Evolutionary conservation across 2,888 invertebrate species (phyloP).

Genomic region (Sepioteuthis lessoniana): DNA sequence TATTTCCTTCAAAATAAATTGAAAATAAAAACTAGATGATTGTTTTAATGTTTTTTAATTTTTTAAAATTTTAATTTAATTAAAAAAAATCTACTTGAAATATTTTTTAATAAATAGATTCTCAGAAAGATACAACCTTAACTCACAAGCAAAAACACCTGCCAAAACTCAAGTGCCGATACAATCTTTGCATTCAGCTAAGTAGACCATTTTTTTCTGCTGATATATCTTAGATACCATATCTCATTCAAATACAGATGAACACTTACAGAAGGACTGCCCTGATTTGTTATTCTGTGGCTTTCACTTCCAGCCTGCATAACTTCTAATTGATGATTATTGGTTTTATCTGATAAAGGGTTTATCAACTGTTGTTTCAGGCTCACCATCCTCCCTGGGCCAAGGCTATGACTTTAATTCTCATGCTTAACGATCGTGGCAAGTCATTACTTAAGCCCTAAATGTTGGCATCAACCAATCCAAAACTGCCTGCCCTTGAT

Average conservation of each 20-base stretch:
- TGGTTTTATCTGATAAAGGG: slow-evolving; percentile 18
- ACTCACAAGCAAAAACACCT: too few species aligned
- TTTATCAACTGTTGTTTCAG: neutral
- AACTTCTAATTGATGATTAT: slow-evolving; percentile 6
- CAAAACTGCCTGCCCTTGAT: neutral
- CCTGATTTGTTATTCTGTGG: neutral
- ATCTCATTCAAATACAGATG: neutral
- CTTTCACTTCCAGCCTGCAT: neutral
- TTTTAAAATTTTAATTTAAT: too few species aligned
- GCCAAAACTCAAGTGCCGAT: too few species aligned
- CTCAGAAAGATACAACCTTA: too few species aligned
- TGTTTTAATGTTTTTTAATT: too few species aligned
- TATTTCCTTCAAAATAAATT: too few species aligned
- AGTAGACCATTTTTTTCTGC: neutral
- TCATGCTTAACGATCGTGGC: slow-evolving; percentile 4
- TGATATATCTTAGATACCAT: neutral
- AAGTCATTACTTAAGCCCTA: slow-evolving; percentile 23
- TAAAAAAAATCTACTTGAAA: too few species aligned
- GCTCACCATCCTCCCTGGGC: neutral
- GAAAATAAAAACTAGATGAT: too few species aligned
- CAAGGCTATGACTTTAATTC: neutral
- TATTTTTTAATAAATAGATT: too few species aligned
- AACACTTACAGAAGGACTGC: neutral
- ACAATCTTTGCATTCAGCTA: too few species aligned
- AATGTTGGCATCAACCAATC: slow-evolving; percentile 5